phyloP scores from a whole-genome alignment of 2,113 vertebrate species.

The Sinocyclocheilus grahami region DNA sequence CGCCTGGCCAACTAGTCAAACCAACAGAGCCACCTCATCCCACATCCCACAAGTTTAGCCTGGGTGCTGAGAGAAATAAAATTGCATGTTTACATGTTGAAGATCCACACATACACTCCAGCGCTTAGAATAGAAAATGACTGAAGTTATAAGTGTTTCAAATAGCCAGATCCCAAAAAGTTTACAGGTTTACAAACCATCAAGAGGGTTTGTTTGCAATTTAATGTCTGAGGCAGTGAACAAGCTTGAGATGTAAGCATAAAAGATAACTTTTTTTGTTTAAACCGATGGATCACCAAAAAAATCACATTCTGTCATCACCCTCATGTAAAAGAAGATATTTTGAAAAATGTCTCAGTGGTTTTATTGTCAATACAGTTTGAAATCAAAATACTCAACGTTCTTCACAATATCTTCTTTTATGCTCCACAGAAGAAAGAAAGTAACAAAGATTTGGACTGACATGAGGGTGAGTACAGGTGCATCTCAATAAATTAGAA shows the following conservation, averaged over 20 bases:
- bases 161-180: neutral
- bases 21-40: slow-evolving; percentile 1
- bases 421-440: no score
- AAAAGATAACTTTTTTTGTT: no score
- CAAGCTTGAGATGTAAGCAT: neutral
- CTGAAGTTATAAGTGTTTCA: neutral
- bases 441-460: no score
- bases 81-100: neutral
- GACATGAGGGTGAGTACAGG: no score
- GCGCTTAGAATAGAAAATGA: neutral
- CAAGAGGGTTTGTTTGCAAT: neutral
- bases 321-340: no score
- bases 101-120: neutral
- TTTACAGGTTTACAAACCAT: neutral
- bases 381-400: neutral
- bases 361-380: no score
- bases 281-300: no score
- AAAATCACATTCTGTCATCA: no score
- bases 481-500: no score
- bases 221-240: neutral
- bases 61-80: slow-evolving; percentile 6
- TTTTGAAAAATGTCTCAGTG: no score
- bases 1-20: neutral
- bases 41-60: slow-evolving; percentile 8
- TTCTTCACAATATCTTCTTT: neutral